Percentiles rank a stretch among this genome's conserved stretches.
Conservation (phyloP, 2,113 vertebrate species). For the Triplophysa tibetana region DNA sequence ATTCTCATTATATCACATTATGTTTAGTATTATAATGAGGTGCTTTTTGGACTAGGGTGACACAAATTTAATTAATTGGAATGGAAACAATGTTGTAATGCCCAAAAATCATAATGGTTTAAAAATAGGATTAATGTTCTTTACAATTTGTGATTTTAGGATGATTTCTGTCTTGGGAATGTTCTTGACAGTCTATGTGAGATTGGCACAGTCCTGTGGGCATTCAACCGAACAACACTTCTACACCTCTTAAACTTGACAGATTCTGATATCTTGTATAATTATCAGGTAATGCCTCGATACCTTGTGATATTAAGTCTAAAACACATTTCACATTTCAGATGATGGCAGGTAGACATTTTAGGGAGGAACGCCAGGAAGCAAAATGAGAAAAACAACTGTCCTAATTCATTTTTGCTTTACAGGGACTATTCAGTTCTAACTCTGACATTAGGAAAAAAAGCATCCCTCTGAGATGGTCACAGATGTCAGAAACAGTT, state of each 20-base stretch:
- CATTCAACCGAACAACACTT: slow-evolving; percentile 24
- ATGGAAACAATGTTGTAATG: no score
- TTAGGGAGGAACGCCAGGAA: background rate
- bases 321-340: slow-evolving; percentile 16
- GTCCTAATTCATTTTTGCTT: background rate
- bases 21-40: no score
- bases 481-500: background rate
- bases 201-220: slow-evolving; percentile 27
- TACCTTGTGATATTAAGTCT: slow-evolving; percentile 17
- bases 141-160: background rate
- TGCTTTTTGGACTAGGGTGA: no score
- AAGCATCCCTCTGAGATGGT: background rate
- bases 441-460: background rate
- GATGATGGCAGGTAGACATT: slow-evolving; percentile 31
- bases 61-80: no score
- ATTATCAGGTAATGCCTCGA: slow-evolving; percentile 33
- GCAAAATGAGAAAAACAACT: background rate
- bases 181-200: background rate
- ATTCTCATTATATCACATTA: no score
- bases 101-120: no score
- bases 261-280: slow-evolving; percentile 23
- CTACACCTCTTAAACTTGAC: slow-evolving; percentile 3
- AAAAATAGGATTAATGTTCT: background rate
- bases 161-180: background rate
- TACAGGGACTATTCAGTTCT: no score